These are phyloP conservation scores for Ichneumoninae sp. DNA, from an alignment of 2,888 invertebrate genomes.

Conservation along the genomic window DNA sequence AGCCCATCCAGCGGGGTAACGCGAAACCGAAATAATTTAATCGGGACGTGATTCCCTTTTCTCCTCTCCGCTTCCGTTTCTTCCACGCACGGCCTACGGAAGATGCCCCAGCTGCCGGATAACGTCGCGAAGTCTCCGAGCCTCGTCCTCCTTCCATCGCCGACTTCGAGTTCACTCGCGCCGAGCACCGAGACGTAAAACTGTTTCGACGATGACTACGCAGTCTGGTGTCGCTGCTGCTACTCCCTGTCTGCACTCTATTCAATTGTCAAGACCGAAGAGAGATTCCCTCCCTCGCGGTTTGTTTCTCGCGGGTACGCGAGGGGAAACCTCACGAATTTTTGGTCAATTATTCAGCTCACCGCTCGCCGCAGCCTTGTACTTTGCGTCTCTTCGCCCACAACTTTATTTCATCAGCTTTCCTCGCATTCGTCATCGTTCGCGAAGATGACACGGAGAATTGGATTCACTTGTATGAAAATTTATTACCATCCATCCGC, in stretches of 20 bases:
- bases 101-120: conserved; percentile 17
- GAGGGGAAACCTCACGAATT: conserved; percentile 53
- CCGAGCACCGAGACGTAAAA: conserved; percentile 24
- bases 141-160: neutral
- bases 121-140: conserved; percentile 24
- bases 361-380: conserved; percentile 40
- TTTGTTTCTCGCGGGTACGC: conserved; percentile 33
- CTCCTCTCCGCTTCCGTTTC: neutral
- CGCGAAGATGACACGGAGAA: conserved; percentile 41
- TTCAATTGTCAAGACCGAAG: conserved; percentile 48
- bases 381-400: conserved; percentile 53
- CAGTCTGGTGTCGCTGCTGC: neutral
- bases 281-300: conserved; percentile 43
- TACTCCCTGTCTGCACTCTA: conserved; percentile 45
- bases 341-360: conserved; percentile 62
- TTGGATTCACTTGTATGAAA: conserved; percentile 68
- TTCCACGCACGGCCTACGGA: neutral
- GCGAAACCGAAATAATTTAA: conserved; percentile 61
- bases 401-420: neutral
- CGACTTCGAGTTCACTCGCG: conserved; percentile 18
- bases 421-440: conserved; percentile 28
- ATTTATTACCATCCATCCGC: conserved; percentile 42
- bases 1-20: conserved; percentile 47
- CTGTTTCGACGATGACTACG: conserved; percentile 42
- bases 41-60: conserved; percentile 51